Base-by-base conservation (phyloP, 2,797 vertebrate species). In the Leptoclinus maculatus region DNA sequence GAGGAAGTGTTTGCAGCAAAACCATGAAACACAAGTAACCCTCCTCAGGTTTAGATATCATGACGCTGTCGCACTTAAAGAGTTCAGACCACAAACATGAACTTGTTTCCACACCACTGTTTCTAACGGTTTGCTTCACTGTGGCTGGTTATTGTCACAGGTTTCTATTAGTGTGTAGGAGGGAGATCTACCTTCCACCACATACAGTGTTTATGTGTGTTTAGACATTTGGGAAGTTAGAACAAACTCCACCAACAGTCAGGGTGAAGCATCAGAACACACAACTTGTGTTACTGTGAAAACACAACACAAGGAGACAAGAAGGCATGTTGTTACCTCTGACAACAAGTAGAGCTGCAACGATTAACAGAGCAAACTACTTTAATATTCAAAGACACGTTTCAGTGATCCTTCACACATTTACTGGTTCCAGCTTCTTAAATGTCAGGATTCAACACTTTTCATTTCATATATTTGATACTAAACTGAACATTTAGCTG, bases 251-350 rank as follows among this genome's bases (percentile, higher is more conserved):
- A 34, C 29, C 21, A 34, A 58, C 32, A 58, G 9, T 58, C 32
- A 36, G 56, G 17, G 29, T 19, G 32, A 34, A 34, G 32, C 32
- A 34, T 7, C 32, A 34, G 32, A 34, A 34, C 54, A 56, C 27
- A 56, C 29, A 16, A 56, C 29, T 6, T 25, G 25, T 32, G 27
- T 32, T 29, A 32, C 16, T 57, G 54, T 19, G 32, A 29, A 32
- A 32, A 27, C 0, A 54, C 23, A 27, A 27, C 13, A 56, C 0
- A 14, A 1, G 47, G 6, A 38, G 36, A 29, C 0, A 7, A 1
- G 47, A 10, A 38, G 36, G 36, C 36, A 38, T 38, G 10, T 10
- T 38, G 36, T 38, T 38, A 10, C 36, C 2, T 38, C 11, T 38
- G 36, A 38, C 0, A 38, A 38, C 32, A 38, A 38, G 36, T 3